These are phyloP conservation scores for Calvadosia cruxmelitensis DNA, from an alignment of 30 jellyfish, hydroid and myxozoan genomes.

Conservation along the genomic window DNA sequence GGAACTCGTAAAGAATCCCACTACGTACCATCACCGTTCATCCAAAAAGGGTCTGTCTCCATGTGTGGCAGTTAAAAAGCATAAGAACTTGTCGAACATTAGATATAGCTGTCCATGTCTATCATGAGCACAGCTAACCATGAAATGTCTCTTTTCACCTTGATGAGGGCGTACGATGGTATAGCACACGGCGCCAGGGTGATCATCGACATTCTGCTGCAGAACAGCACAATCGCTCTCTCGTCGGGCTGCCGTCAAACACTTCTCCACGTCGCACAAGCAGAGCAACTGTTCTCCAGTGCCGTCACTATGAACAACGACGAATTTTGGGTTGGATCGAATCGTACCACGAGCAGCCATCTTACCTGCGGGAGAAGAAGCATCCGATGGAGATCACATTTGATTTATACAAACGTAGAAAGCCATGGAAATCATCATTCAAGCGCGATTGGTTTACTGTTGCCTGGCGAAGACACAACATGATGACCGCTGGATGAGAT, in stretches of 20 bases:
- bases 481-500: too few species aligned
- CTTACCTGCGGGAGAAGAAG: too few species aligned
- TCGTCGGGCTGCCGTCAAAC: conserved; percentile 20
- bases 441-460: too few species aligned
- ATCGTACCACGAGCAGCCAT: too few species aligned
- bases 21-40: too few species aligned
- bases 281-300: conserved; percentile 69
- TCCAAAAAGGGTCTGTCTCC: too few species aligned
- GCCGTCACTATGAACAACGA: conserved; percentile 66
- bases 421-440: too few species aligned
- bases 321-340: conserved; percentile 11
- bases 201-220: conserved; percentile 6
- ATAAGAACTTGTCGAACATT: neutral
- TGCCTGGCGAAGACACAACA: too few species aligned
- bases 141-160: conserved; percentile 20
- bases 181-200: conserved; percentile 22
- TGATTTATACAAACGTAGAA: too few species aligned
- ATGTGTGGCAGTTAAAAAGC: too few species aligned
- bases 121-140: neutral
- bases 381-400: too few species aligned
- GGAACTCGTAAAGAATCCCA: too few species aligned
- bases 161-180: conserved; percentile 45
- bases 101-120: neutral
- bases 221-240: conserved; percentile 40
- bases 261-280: conserved; percentile 13